Conservation (phyloP, 2,888 invertebrate species). For the Vanessa cardui region DNA sequence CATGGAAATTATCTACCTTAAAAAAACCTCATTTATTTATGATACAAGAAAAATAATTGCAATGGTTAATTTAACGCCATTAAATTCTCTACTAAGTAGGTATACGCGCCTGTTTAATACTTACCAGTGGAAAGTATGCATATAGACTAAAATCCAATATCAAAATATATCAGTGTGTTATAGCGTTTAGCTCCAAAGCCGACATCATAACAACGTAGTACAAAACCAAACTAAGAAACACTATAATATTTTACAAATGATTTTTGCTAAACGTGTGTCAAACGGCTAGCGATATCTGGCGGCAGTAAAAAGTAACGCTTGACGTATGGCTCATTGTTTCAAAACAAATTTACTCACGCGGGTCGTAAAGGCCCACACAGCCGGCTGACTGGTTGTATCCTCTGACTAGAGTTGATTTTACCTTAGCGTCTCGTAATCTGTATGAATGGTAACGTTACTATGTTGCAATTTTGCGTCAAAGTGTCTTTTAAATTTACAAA, state of each 20-base stretch:
- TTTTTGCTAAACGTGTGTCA: conserved; percentile 70
- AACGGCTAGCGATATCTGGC: conserved; percentile 71
- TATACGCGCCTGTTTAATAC: no score
- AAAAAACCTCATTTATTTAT: no score
- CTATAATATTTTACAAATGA: conserved; percentile 61
- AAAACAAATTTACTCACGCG: conserved; percentile 45
- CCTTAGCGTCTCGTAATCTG: not conserved
- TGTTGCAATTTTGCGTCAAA: conserved; percentile 68
- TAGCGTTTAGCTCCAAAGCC: not conserved
- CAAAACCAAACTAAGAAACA: conserved; percentile 14
- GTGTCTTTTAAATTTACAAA: conserved; percentile 73
- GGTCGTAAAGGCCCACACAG: not conserved
- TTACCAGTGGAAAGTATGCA: no score
- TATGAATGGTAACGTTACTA: conserved; percentile 50
- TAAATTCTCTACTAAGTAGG: no score
- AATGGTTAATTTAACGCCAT: no score
- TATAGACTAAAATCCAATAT: no score
- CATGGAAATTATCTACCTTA: no score
- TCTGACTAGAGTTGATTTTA: conserved; percentile 3
- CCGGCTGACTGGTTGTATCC: not conserved
- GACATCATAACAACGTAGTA: conserved; percentile 6
- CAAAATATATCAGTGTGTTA: not conserved
- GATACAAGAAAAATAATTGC: no score
- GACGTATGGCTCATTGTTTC: conserved; percentile 76
- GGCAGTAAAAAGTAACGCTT: conserved; percentile 67